A percentile compares a stretch with the other conserved stretches of the same genome.
Conservation (phyloP, 2,113 vertebrate genomes). For the Crocuta crocuta region DNA sequence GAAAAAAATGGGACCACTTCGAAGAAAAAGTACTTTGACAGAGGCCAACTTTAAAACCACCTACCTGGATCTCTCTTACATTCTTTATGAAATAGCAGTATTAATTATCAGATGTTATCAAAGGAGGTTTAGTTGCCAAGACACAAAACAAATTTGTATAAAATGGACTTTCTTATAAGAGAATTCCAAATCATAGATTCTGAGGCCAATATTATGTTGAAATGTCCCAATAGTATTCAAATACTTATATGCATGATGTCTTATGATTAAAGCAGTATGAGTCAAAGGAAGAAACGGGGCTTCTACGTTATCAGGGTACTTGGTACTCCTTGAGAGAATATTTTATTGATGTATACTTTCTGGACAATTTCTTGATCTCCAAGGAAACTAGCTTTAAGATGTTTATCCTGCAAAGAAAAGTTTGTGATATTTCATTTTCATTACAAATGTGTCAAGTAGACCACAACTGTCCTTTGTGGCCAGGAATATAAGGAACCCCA, state of each 20-base stretch:
- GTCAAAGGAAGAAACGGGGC: not conserved
- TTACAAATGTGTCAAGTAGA: not conserved
- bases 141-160: constrained; percentile 1
- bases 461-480: constrained; percentile 14
- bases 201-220: not conserved
- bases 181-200: not conserved
- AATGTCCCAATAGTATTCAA: constrained; percentile 3
- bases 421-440: constrained; percentile 1
- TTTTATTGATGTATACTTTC: not conserved
- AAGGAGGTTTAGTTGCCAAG: not conserved
- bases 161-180: not conserved
- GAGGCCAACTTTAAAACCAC: not conserved
- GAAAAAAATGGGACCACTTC: not conserved
- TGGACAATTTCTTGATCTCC: constrained; percentile 49
- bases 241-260: not conserved
- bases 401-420: constrained; percentile 3
- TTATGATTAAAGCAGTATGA: constrained; percentile 32
- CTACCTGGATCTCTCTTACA: not conserved
- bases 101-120: not conserved
- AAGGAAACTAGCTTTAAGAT: constrained; percentile 36
- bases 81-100: constrained; percentile 18
- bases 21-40: not conserved
- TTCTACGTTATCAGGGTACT: not conserved
- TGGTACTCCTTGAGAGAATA: not conserved
- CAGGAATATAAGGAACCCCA: not conserved